Evolutionary conservation across 2,888 invertebrate genomes (phyloP), one percentile per base, ranked within the genome.

Genomic region (Eurois occulta): DNA sequence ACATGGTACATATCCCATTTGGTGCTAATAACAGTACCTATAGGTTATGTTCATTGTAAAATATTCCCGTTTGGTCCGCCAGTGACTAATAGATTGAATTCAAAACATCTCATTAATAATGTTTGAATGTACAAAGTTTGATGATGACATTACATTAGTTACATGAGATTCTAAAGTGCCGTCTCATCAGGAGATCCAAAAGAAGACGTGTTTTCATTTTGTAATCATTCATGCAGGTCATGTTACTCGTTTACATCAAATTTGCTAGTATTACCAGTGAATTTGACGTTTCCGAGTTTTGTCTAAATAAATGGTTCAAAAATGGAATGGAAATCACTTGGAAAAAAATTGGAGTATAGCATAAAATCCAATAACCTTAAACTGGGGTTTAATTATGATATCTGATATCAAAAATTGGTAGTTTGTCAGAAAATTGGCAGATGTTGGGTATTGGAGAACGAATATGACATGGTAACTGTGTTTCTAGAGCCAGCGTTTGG

Each of bases 401-500:
- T 6, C n/a, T 72, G 66, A 41, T 13, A 55, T 13, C 24, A 38
- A 58, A 62, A 48, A 28, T 21, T 28, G 0, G 1, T 28, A n/a
- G 24, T 43, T 48, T 32, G 5, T 24, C 21, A 13, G 11, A 18
- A 8, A 38, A 85, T 77, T 82, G 83, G 78, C 66, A 32, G 41
- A 21, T 65, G 10, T 67, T 73, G 86, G 70, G 75, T 72, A 75
- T 86, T 52, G 32, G n/a, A 77, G 68, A 78, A 65, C 72, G 67
- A 79, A 70, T 79, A 77, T 86, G 71, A 75, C 78, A 79, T 82
- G 78, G 80, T 86, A 77, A 82, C 80, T 93, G 90, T 95, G 90
- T 94, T 98, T 98, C 94, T 98, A 99, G 99, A 98, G 97, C 97
- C 98, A 98, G 97, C 98, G 98, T 94, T 97, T 98, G 96, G 99